Evolutionary conservation across 2,113 vertebrate genomes (phyloP).

Genomic region (Physeter macrocephalus): DNA sequence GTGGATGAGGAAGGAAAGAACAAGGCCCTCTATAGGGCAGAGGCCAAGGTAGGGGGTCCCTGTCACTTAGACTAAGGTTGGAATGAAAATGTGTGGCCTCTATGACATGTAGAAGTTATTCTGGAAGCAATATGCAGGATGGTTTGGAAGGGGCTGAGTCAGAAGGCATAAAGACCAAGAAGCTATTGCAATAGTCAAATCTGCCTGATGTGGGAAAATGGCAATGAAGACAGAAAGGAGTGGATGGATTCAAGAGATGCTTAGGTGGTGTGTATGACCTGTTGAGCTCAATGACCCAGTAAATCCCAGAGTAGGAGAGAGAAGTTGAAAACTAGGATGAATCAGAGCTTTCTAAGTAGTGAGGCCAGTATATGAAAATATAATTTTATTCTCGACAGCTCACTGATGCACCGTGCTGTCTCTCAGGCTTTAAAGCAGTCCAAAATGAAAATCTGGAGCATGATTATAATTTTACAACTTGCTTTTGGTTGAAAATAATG

Average conservation of each 20-base stretch:
- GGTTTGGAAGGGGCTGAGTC: background rate
- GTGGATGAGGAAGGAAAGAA: background rate
- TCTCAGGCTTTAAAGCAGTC: background rate
- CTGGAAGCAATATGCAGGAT: background rate
- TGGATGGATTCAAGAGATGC: background rate
- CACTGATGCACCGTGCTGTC: fast-evolving
- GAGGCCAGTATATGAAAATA: background rate
- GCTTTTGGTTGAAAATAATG: background rate
- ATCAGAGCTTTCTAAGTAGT: background rate
- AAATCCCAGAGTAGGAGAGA: background rate
- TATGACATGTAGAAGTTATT: background rate
- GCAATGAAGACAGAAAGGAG: fast-evolving
- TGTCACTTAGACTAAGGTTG: fast-evolving
- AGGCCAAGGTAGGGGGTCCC: fast-evolving
- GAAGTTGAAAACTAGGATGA: background rate
- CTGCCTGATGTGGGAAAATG: background rate
- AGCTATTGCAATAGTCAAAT: fast-evolving
- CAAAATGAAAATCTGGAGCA: background rate
- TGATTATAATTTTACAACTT: background rate
- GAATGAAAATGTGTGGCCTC: background rate
- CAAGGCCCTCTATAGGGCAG: background rate
- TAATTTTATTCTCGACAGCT: background rate
- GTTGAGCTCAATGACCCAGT: background rate
- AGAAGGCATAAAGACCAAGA: background rate
- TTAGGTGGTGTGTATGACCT: background rate